These are phyloP conservation scores for Alaudala cheleensis DNA, from an alignment of 2,113 vertebrate species.

Conservation along the genomic window DNA sequence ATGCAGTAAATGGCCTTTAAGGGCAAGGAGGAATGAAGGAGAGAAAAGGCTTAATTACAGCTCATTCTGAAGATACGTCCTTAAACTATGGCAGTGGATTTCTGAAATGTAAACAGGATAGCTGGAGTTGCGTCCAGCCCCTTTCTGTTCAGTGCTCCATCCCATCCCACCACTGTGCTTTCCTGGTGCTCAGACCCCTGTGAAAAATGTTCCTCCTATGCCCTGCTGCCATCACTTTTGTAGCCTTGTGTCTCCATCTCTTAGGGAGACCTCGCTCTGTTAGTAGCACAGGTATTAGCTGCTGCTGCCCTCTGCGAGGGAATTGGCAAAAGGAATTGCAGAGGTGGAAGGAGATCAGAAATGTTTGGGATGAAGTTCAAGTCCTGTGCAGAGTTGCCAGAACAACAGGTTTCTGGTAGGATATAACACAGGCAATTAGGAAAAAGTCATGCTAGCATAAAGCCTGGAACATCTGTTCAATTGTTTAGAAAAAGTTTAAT, in stretches of 20 bases:
- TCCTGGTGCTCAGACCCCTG: not conserved
- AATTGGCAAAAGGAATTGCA: not conserved
- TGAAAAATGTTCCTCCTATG: not conserved
- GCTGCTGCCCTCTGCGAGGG: rapidly evolving
- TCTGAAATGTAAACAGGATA: not conserved
- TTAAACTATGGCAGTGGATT: not conserved
- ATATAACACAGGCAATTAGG: not conserved
- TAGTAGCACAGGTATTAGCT: not conserved
- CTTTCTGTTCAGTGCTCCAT: not conserved
- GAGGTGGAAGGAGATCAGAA: not conserved
- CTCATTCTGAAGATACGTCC: not conserved
- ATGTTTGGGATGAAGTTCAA: not conserved
- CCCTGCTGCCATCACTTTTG: not conserved
- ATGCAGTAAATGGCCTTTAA: not conserved
- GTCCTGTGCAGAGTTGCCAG: not conserved
- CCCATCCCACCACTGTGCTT: not conserved
- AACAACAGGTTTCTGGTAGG: not conserved
- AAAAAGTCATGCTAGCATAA: slow-evolving; percentile 49
- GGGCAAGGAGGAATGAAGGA: not conserved
- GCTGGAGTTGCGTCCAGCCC: not conserved
- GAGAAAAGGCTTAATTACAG: not conserved
- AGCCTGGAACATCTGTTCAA: slow-evolving; percentile 53
- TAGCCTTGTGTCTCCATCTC: not conserved
- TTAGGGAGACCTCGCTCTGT: rapidly evolving
- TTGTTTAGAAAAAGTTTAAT: slow-evolving; percentile 66